Evolutionary conservation across 2,113 vertebrate genomes (phyloP), one percentile per base, ranked within the genome.

Genomic region (Tetraodon nigroviridis): DNA sequence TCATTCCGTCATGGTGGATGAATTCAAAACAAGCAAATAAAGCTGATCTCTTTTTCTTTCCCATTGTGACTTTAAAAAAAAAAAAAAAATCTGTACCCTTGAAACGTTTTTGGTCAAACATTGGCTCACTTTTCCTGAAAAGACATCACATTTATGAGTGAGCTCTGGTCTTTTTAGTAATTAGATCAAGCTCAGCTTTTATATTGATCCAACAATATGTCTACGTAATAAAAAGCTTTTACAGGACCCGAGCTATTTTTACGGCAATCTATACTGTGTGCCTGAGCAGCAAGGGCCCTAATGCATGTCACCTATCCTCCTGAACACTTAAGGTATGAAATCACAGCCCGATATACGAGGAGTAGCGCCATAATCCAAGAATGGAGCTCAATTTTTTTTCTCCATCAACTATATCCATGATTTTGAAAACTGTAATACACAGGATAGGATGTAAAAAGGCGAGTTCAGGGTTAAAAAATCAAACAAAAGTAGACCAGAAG

Each of bases 161-260:
- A 56, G 62, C 27, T 18, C 1, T 22, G 21, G 47, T 55, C 55
- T 6, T 73, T 86, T 68, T 72, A 46, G 67, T 86, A 61, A 87
- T 84, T 75, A 74, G 73, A 79, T 86, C 84, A 73, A 53, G 55
- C 44, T 13, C 3, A 2, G 52, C 48, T 44, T 56, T 73, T 58
- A 13, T 86, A 87, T 87, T 80, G 87, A 88, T 83, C 22, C 64
- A 52, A 51, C 49, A 37, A 82, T 79, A 74, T 82, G 80, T 84
- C 68, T 58, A 52, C 83, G 83, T 85, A 87, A 89, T 88, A 87
- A 89, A 88, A 90, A 83, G 86, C 83, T 85, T 88, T 88, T 81
- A 76, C 73, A 76, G 78, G 78, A 76, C 70, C 41, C 52, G 4
- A 29, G 64, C 79, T 87, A 83, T 83, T 82, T 86, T 79, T 83